Evolutionary conservation across 2,888 invertebrate species (phyloP).

Genomic region (Troides aeacus): DNA sequence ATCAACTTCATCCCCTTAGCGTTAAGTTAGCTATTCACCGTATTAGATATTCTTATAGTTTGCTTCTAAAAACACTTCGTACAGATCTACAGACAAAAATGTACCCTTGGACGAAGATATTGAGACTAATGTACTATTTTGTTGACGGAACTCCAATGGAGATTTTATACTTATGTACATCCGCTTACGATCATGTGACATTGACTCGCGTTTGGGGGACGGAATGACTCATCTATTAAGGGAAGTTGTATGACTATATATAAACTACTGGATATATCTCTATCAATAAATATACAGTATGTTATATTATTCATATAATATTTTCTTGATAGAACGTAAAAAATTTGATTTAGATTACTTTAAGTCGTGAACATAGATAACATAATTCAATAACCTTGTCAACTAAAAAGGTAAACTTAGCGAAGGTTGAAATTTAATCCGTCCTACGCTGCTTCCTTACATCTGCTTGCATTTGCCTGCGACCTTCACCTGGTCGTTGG

Average conservation of each 20-base stretch:
- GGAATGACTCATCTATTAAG: constrained; percentile 39
- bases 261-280: too few relatives aligned
- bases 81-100: constrained; percentile 13
- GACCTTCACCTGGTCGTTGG: too few relatives aligned
- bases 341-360: too few relatives aligned
- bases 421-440: too few relatives aligned
- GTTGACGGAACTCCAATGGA: constrained; percentile 3
- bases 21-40: constrained; percentile 46
- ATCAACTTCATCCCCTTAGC: constrained; percentile 40
- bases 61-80: constrained; percentile 33
- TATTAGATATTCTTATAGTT: constrained; percentile 49
- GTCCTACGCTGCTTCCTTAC: too few relatives aligned
- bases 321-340: too few relatives aligned
- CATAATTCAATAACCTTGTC: too few relatives aligned
- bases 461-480: too few relatives aligned
- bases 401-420: too few relatives aligned
- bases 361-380: too few relatives aligned
- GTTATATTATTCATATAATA: too few relatives aligned
- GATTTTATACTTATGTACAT: constrained; percentile 28
- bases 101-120: neutral
- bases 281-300: too few relatives aligned
- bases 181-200: constrained; percentile 46
- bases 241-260: constrained; percentile 32
- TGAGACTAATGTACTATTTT: constrained; percentile 10
- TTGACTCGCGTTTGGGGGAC: constrained; percentile 50